A percentile compares a stretch with the other conserved stretches of the same genome.
Evolutionary conservation across 1,140 invertebrate genomes (phyloP).

Genomic region (Thaumetopoea pityocampa): DNA sequence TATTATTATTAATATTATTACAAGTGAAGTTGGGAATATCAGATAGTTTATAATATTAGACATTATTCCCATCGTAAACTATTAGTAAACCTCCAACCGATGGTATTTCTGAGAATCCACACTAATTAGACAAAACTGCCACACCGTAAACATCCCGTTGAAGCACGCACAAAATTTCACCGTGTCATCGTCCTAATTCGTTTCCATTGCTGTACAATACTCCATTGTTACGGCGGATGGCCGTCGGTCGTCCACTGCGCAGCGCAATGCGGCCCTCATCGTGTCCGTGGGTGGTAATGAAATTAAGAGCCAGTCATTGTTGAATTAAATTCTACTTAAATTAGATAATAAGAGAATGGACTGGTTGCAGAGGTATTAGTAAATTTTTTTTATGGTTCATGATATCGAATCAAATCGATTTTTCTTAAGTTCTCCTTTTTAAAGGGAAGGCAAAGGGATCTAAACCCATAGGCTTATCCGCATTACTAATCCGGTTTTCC

Average conservation of each 20-base stretch:
- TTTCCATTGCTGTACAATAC: constrained; percentile 50
- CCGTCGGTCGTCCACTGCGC: constrained; percentile 19
- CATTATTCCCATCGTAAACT: too few relatives aligned
- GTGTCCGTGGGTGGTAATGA: constrained; percentile 59
- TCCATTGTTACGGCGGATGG: constrained; percentile 37
- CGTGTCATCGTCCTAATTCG: constrained; percentile 53
- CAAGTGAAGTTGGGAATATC: too few relatives aligned
- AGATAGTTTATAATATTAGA: too few relatives aligned
- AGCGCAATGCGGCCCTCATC: constrained; percentile 17
- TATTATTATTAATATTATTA: too few relatives aligned
- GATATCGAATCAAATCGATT: constrained; percentile 7
- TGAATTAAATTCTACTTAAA: constrained; percentile 56
- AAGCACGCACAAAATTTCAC: constrained; percentile 11
- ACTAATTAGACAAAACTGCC: constrained; percentile 6
- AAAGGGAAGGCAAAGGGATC: too few relatives aligned
- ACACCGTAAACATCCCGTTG: too few relatives aligned
- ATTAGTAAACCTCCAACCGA: too few relatives aligned
- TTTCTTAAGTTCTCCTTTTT: background rate
- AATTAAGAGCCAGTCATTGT: constrained; percentile 60
- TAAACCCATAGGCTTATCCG: too few relatives aligned
- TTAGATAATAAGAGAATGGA: constrained; percentile 49
- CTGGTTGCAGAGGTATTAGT: constrained; percentile 39
- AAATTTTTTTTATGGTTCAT: constrained; percentile 13
- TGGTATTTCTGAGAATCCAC: constrained; percentile 10
- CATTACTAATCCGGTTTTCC: too few relatives aligned